Evolutionary conservation across 2,888 invertebrate species (phyloP).

Genomic region (Chaitophorus viminalis): DNA sequence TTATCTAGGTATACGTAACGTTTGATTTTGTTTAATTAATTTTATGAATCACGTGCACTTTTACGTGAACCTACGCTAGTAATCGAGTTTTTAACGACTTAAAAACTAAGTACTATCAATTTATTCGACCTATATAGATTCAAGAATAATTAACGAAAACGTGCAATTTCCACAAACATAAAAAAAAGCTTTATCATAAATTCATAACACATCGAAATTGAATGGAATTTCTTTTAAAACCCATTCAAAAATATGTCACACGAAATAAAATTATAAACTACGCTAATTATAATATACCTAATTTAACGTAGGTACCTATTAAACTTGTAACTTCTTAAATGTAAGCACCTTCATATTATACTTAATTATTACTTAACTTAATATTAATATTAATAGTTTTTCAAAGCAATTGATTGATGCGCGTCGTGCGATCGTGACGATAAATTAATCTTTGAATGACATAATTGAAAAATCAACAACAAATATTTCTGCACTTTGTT

Average conservation of each 20-base stretch:
- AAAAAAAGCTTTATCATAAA: background rate
- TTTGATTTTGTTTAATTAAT: conserved; percentile 25
- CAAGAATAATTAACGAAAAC: background rate
- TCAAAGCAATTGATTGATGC: background rate
- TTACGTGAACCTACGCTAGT: background rate
- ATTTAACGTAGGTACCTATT: too few relatives aligned
- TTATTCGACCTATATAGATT: background rate
- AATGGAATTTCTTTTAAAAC: background rate
- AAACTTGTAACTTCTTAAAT: too few relatives aligned
- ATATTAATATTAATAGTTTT: background rate
- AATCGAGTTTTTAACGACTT: conserved; percentile 16
- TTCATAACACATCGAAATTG: background rate
- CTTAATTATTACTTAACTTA: background rate
- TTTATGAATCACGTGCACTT: conserved; percentile 31
- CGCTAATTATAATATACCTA: background rate
- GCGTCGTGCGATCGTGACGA: too few relatives aligned
- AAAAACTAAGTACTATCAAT: conserved; percentile 11
- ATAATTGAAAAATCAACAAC: conserved; percentile 14
- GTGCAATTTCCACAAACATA: background rate
- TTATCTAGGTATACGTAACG: background rate
- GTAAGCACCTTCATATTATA: too few relatives aligned
- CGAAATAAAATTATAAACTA: background rate
- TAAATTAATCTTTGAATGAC: background rate
- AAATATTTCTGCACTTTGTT: background rate
- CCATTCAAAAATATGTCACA: background rate